Percentiles rank a stretch among this genome's conserved stretches.
These are phyloP conservation scores for Torymus texanus DNA, from an alignment of 2,888 invertebrate genomes.

Conservation along the genomic window DNA sequence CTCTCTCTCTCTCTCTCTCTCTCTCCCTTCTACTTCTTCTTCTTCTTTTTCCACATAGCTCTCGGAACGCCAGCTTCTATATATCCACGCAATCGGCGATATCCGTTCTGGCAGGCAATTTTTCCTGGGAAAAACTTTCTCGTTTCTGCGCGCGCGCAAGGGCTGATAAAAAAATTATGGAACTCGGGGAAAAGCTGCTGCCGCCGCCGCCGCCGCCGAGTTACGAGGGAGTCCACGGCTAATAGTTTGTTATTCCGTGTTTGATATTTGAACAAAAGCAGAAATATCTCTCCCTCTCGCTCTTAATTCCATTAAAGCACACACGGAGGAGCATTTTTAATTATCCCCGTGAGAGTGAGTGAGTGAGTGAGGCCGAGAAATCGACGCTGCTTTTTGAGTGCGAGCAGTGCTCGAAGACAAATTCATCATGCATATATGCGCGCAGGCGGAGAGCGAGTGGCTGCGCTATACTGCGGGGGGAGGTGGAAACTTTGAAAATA, in stretches of 20 bases:
- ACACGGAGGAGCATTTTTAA: slow-evolving; percentile 23
- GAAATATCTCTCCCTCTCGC: slow-evolving; percentile 8
- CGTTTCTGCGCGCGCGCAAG: slow-evolving; percentile 27
- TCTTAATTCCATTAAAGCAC: slow-evolving; percentile 40
- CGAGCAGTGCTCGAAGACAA: slow-evolving; percentile 23
- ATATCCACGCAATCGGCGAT: slow-evolving; percentile 57
- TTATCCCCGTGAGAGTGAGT: slow-evolving; percentile 13
- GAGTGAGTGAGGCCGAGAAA: neutral
- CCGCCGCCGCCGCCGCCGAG: slow-evolving; percentile 5
- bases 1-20: slow-evolving; percentile 7
- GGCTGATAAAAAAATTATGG: slow-evolving; percentile 52
- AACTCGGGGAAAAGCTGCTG: slow-evolving; percentile 22
- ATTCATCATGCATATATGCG: slow-evolving; percentile 35
- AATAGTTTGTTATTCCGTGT: slow-evolving; percentile 44
- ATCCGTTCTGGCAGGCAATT: slow-evolving; percentile 59
- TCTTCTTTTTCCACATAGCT: slow-evolving; percentile 10
- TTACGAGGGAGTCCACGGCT: slow-evolving; percentile 7
- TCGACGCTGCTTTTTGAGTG: neutral
- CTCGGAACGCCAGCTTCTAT: slow-evolving; percentile 39
- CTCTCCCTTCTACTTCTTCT: slow-evolving; percentile 17
- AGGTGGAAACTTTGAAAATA: slow-evolving; percentile 45
- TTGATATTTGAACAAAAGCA: slow-evolving; percentile 47
- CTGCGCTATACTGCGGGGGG: neutral
- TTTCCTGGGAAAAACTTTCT: slow-evolving; percentile 54
- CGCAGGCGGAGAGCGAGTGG: slow-evolving; percentile 36